These are phyloP conservation scores for Hylaeus volcanicus DNA, from an alignment of 1,140 invertebrate species.

Conservation along the genomic window DNA sequence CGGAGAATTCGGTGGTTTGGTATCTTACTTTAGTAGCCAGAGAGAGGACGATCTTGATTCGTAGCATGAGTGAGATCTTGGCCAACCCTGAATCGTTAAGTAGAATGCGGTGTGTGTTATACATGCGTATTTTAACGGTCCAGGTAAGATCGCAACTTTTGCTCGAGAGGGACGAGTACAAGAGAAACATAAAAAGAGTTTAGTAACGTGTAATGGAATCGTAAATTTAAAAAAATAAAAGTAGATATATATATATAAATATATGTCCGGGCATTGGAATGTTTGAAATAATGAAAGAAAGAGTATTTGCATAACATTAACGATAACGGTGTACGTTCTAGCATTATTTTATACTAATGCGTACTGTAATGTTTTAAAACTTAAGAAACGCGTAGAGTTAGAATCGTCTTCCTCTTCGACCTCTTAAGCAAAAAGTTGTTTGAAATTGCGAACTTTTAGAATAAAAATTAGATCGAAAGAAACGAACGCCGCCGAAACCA, in stretches of 20 bases:
- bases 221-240: conserved; percentile 19
- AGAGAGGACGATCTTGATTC: conserved; percentile 87
- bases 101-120: conserved; percentile 7
- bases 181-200: conserved; percentile 32
- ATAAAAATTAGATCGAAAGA: not conserved
- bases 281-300: conserved; percentile 34
- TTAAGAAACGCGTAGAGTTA: conserved; percentile 45
- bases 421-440: conserved; percentile 64
- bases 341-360: conserved; percentile 48
- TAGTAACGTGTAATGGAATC: conserved; percentile 25
- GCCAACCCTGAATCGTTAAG: conserved; percentile 72
- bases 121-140: conserved; percentile 1
- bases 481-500: conserved; percentile 30
- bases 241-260: conserved; percentile 31
- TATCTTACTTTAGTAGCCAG: conserved; percentile 93
- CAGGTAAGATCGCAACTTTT: conserved; percentile 58
- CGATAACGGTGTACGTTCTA: conserved; percentile 35
- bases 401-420: conserved; percentile 61
- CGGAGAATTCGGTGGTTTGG: conserved; percentile 90
- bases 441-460: conserved; percentile 39
- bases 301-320: conserved; percentile 22
- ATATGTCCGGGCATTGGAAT: conserved; percentile 42
- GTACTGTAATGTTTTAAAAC: conserved; percentile 39
- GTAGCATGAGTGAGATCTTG: conserved; percentile 80
- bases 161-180: conserved; percentile 46